Evolutionary conservation across 64 coral and sea anemone genomes (phyloP), one percentile per base, ranked within the genome.

Genomic region (Montipora sp.): DNA sequence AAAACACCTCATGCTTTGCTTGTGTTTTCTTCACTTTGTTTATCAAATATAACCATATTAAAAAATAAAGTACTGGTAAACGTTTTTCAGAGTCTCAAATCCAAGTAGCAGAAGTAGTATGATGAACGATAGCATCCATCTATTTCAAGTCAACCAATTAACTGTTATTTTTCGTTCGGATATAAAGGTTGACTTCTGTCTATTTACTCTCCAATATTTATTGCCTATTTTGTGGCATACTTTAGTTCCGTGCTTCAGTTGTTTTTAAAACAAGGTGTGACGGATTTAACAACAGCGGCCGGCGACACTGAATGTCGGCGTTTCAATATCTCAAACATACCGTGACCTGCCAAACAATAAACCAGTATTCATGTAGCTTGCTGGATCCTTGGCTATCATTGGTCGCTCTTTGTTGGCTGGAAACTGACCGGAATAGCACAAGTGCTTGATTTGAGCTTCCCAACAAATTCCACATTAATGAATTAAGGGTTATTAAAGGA

Each of bases 211-310:
- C 16, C 82, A 85, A 83, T 83, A 67, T 83, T 71, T 5, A 7
- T 2, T 50, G 8, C 49, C 59, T 65, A 7, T 48, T 85, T 85
- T 85, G 82, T 21, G 11, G 43, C 82, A 85, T 85, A 85, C 19
- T 85, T 85, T 47, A 20, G 13, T 85, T 85, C 47, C 82, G 82
- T 85, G 82, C 55, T 47, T 21, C 7, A 67, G 16, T 85, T 85
- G 82, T 85, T 85, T 70, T 72, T 49, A 65, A 11, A 22, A 19
- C 61, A 8, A 43, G 82, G 61, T 51, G 61, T 71, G 82, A 85
- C 82, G 19, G 65, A 21, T 71, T 85, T 49, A 85, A 85, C 60
- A 85, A 47, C 7, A 23, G 24, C 45, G 61, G 82, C 63, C 45
- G 82, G 82, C 82, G 82, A 85, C 82, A 48, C 5, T 16, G 11